A percentile compares a stretch with the other conserved stretches of the same genome.
These are phyloP conservation scores for Aphidius ervi DNA, from an alignment of 1,140 invertebrate species.

Conservation along the genomic window DNA sequence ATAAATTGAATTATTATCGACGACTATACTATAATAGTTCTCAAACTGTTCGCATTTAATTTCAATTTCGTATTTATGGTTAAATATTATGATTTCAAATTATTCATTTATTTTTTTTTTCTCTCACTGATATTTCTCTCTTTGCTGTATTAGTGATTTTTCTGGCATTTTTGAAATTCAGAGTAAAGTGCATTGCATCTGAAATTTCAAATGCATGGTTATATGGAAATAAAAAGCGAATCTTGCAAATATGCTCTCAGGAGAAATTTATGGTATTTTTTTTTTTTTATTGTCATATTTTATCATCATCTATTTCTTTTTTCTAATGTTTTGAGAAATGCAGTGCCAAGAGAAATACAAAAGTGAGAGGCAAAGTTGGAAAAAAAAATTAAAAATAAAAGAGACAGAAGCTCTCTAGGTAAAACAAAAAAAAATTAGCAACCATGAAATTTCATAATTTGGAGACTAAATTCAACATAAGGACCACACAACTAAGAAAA, in stretches of 20 bases:
- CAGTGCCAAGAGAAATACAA: neutral
- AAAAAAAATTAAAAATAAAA: slow-evolving; percentile 21
- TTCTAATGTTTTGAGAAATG: neutral
- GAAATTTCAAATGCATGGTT: too few species aligned
- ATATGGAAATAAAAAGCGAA: too few species aligned
- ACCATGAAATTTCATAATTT: slow-evolving; percentile 63
- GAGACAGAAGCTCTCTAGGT: slow-evolving; percentile 36
- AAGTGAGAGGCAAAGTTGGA: slow-evolving; percentile 7
- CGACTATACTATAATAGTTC: slow-evolving; percentile 8
- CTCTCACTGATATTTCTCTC: slow-evolving; percentile 3
- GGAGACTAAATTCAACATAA: slow-evolving; percentile 48
- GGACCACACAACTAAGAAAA: slow-evolving; percentile 50
- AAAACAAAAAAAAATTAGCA: slow-evolving; percentile 43
- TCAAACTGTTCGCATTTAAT: slow-evolving; percentile 2
- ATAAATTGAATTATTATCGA: slow-evolving; percentile 57
- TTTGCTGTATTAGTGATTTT: too few species aligned
- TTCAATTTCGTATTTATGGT: neutral
- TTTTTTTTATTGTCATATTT: too few species aligned
- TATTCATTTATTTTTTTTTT: slow-evolving; percentile 18
- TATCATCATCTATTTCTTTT: too few species aligned
- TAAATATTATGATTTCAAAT: slow-evolving; percentile 15
- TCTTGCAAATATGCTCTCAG: too few species aligned
- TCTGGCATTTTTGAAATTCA: too few species aligned
- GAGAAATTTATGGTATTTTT: neutral
- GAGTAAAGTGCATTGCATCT: too few species aligned